Base-by-base conservation (phyloP, 2,113 vertebrate genomes). In the Syngnathus scovelli region DNA sequence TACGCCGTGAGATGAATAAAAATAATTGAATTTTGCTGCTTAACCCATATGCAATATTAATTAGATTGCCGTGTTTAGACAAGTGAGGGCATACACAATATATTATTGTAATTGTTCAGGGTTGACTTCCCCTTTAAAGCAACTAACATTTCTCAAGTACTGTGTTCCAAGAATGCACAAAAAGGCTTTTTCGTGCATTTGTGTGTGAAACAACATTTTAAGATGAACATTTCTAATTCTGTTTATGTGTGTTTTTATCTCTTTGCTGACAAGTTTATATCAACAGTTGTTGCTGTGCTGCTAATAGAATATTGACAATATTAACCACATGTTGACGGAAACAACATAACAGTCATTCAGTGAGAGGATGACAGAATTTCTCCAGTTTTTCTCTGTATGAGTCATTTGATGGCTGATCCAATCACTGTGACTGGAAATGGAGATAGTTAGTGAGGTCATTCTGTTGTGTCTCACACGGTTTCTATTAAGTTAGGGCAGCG, bases 361-460 rank as follows among this genome's bases (percentile, higher is more conserved):
- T 23, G 16, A 15, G 8, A 21, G n/a, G 51, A 49, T 16, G 16
- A 18, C 15, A 49, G 15, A 49, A 19, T 49, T 49, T 49, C 15
- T 49, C 48, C 48, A 18, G 6, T 6, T 5, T 49, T 49, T 49
- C 48, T 18, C 48, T 19, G 16, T 7, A 49, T 49, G 12, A 19
- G 51, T n/a, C 51, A 54, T 54, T 54, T 54, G 51, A 54, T 54
- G 49, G 49, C 13, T 52, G 49, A 52, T 21, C 49, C n/a, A 52
- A 7, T 52, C 21, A 54, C 8, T 54, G n/a, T 21, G 51, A 54
- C 51, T 21, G n/a, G 51, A 54, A 54, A 54, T 54, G 51, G n/a
- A 54, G n/a, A 54, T 21, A 21, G 18, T 54, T n/a, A 23, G 19
- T 54, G 51, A n/a, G 51, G 51, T 54, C 51, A 54, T 54, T 21